phyloP scores from a whole-genome alignment of 1,140 invertebrate species.

The Arion vulgaris region DNA sequence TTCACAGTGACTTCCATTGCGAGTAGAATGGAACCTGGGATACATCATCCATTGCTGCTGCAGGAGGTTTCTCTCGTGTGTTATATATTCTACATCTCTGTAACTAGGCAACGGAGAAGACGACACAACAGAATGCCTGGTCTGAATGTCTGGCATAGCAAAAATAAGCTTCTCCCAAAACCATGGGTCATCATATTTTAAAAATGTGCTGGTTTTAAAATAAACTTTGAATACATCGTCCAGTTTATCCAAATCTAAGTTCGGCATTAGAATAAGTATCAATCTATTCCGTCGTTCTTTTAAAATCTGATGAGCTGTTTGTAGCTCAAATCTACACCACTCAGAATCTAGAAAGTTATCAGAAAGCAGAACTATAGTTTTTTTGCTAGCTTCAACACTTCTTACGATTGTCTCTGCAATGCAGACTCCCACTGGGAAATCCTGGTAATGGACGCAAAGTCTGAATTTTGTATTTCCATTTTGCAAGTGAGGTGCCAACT shows the following conservation, averaged over 20 bases:
- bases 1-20: constrained; percentile 5
- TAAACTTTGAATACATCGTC: constrained; percentile 51
- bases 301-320: constrained; percentile 56
- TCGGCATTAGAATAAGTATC: constrained; percentile 53
- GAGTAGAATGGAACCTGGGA: not conserved
- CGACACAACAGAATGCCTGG: not conserved
- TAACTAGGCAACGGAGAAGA: not conserved
- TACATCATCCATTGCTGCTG: not conserved
- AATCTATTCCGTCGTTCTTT: constrained; percentile 48
- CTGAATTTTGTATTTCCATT: constrained; percentile 50
- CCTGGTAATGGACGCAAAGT: constrained; percentile 59
- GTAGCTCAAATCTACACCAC: constrained; percentile 61
- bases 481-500: constrained; percentile 56
- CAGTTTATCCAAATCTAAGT: constrained; percentile 50
- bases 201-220: constrained; percentile 77
- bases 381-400: constrained; percentile 52
- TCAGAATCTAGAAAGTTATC: constrained; percentile 54
- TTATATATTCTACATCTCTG: constrained; percentile 41
- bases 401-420: constrained; percentile 55
- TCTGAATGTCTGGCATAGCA: constrained; percentile 79
- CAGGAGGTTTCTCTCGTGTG: not conserved
- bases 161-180: constrained; percentile 96
- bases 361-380: constrained; percentile 57
- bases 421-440: constrained; percentile 55
- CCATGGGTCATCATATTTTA: constrained; percentile 79